A percentile compares a stretch with the other conserved stretches of the same genome.
Evolutionary conservation across 2,113 vertebrate species (phyloP).

Genomic region (Synchiropus splendidus): DNA sequence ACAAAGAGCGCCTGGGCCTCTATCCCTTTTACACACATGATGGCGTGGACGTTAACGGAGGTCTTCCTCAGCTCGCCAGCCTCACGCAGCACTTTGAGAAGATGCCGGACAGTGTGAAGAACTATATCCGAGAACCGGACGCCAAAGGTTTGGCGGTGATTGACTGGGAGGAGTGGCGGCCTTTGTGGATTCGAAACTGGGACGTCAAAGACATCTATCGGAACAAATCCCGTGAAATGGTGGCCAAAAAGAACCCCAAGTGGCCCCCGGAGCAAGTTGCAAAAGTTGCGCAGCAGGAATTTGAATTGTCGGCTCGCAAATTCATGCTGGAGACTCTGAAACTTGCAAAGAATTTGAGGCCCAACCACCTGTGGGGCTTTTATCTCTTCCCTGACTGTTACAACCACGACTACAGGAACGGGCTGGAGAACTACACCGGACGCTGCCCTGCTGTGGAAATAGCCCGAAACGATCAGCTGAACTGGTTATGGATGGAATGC

Average conservation of each 20-base stretch:
- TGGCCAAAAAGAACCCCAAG: slow-evolving; percentile 47
- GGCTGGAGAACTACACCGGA: slow-evolving; percentile 63
- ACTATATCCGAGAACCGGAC: slow-evolving; percentile 55
- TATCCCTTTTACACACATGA: slow-evolving; percentile 65
- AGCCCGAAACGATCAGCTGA: slow-evolving; percentile 45
- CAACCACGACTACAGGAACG: slow-evolving; percentile 71
- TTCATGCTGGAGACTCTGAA: slow-evolving; percentile 71
- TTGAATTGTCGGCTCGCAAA: slow-evolving; percentile 61
- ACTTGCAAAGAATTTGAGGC: slow-evolving; percentile 59
- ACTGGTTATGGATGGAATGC: too few relatives aligned
- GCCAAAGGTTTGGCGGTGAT: slow-evolving; percentile 72
- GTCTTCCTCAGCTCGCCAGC: slow-evolving; percentile 68
- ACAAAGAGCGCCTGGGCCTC: slow-evolving; percentile 68
- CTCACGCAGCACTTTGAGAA: slow-evolving; percentile 58
- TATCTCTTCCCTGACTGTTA: slow-evolving; percentile 80
- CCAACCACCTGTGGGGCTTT: slow-evolving; percentile 73
- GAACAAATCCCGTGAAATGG: slow-evolving; percentile 49
- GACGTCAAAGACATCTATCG: slow-evolving; percentile 69
- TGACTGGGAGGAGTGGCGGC: slow-evolving; percentile 80
- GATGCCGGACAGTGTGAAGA: slow-evolving; percentile 55
- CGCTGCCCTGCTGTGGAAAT: slow-evolving; percentile 65
- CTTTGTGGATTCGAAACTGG: slow-evolving; percentile 77
- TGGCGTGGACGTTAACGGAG: slow-evolving; percentile 45
- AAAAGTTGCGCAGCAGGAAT: slow-evolving; percentile 67
- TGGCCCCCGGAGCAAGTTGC: slow-evolving; percentile 54